Percentiles rank a stretch among this genome's conserved stretches.
These are phyloP conservation scores for Frankliniella intonsa DNA, from an alignment of 2,888 invertebrate species.

Conservation along the genomic window DNA sequence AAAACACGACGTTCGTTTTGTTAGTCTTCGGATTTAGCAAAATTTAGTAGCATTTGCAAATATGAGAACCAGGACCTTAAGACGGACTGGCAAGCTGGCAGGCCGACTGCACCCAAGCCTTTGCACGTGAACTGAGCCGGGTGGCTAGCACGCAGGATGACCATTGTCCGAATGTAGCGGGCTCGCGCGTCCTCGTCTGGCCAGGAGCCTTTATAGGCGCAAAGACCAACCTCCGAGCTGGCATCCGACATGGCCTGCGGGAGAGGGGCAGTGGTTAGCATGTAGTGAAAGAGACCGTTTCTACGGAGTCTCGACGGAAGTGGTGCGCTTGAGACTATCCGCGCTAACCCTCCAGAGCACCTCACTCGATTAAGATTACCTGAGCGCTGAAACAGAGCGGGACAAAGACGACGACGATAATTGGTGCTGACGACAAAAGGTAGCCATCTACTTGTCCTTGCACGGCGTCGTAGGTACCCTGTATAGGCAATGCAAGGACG, in stretches of 20 bases:
- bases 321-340: too few species aligned
- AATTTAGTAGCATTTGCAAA: neutral
- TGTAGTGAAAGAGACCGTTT: neutral
- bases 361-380: neutral
- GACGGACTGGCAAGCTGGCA: constrained; percentile 6
- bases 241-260: constrained; percentile 6
- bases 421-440: neutral
- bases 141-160: neutral
- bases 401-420: neutral
- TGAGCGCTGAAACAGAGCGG: neutral
- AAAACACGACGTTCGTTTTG: too few species aligned
- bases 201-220: neutral
- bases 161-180: neutral
- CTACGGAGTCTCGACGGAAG: too few species aligned
- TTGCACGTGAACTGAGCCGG: neutral
- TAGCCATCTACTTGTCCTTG: neutral
- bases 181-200: neutral
- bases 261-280: neutral
- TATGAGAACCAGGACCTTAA: constrained; percentile 4
- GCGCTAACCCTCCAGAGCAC: too few species aligned
- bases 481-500: neutral
- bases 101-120: neutral
- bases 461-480: neutral
- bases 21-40: too few species aligned
- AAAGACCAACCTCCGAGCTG: neutral